phyloP scores from a whole-genome alignment of 1,140 invertebrate genomes.

The Atta texana region DNA sequence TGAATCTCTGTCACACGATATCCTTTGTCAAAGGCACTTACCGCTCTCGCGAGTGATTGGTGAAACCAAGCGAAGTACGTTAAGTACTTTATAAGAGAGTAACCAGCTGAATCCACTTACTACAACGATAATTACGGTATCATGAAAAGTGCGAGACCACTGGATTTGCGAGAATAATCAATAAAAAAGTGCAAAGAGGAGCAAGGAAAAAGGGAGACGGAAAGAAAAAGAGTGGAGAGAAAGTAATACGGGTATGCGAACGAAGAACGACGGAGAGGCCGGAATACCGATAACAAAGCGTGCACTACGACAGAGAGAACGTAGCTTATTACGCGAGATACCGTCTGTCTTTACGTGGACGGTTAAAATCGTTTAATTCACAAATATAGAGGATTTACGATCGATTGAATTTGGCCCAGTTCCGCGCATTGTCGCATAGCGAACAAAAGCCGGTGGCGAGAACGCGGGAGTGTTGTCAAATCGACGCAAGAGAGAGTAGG shows the following conservation, averaged over 20 bases:
- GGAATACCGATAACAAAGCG: slow-evolving; percentile 38
- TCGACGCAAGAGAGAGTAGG: slow-evolving; percentile 30
- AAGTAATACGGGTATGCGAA: slow-evolving; percentile 11
- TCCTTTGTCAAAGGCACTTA: slow-evolving; percentile 42
- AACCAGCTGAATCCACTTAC: slow-evolving; percentile 61
- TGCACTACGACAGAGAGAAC: not conserved
- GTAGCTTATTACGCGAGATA: slow-evolving; percentile 52
- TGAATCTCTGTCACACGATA: not conserved
- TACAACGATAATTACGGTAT: slow-evolving; percentile 59
- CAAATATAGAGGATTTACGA: slow-evolving; percentile 34
- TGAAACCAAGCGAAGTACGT: slow-evolving; percentile 42
- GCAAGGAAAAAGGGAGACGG: not conserved
- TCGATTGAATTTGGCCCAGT: slow-evolving; percentile 54
- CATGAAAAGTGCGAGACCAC: slow-evolving; percentile 30
- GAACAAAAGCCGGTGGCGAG: slow-evolving; percentile 35
- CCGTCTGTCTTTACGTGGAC: slow-evolving; percentile 17
- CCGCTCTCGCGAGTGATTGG: slow-evolving; percentile 14
- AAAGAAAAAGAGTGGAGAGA: not conserved
- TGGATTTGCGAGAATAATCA: slow-evolving; percentile 55
- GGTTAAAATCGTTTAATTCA: slow-evolving; percentile 61
- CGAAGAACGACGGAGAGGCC: slow-evolving; percentile 6
- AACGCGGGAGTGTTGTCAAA: slow-evolving; percentile 35
- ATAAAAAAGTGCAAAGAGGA: slow-evolving; percentile 53
- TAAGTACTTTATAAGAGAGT: slow-evolving; percentile 47
- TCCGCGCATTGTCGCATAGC: slow-evolving; percentile 1